Percentiles rank a stretch among this genome's conserved stretches.
Evolutionary conservation across 2,113 vertebrate genomes (phyloP).

Genomic region (Nannobrachium achirus): DNA sequence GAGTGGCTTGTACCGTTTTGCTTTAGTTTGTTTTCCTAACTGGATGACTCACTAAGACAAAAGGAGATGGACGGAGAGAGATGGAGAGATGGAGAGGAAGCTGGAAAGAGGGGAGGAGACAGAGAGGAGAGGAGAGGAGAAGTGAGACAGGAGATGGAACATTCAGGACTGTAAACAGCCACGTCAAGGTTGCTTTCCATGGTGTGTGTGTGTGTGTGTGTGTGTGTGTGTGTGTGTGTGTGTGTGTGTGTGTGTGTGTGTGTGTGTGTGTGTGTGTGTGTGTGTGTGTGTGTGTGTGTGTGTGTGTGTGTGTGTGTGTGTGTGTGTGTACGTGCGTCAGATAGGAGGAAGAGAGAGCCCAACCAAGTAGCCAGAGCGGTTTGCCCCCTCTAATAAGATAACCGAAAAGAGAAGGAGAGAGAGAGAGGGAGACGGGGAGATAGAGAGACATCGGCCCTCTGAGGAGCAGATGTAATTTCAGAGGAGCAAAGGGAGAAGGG

Average conservation of each 20-base stretch:
- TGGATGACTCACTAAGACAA: constrained; percentile 25
- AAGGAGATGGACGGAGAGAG: constrained; percentile 19
- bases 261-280: constrained; percentile 2
- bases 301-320: constrained; percentile 35
- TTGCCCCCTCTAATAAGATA: constrained; percentile 79
- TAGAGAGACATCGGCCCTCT: constrained; percentile 64
- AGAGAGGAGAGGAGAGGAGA: constrained; percentile 27
- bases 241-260: constrained; percentile 6
- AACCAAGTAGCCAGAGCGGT: constrained; percentile 68
- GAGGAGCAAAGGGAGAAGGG: constrained; percentile 55
- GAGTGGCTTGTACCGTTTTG: constrained; percentile 26
- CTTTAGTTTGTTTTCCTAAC: constrained; percentile 36
- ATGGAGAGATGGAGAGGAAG: constrained; percentile 11
- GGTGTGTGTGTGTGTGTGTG: constrained; percentile 5
- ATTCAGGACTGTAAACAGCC: constrained; percentile 40
- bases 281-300: constrained; percentile 21
- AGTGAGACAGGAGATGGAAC: constrained; percentile 48
- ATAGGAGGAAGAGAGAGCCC: constrained; percentile 72
- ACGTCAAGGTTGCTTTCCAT: constrained; percentile 56
- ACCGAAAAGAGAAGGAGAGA: constrained; percentile 21
- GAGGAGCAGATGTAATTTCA: constrained; percentile 82
- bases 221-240: constrained; percentile 28
- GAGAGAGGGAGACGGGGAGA: constrained; percentile 9
- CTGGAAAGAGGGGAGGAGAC: constrained; percentile 22
- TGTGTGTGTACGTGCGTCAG: constrained; percentile 49